Percentiles rank a stretch among this genome's conserved stretches.
These are phyloP conservation scores for Apostichopus japonicus DNA, from an alignment of 35 echinoderm and acorn worm genomes.

Conservation along the genomic window DNA sequence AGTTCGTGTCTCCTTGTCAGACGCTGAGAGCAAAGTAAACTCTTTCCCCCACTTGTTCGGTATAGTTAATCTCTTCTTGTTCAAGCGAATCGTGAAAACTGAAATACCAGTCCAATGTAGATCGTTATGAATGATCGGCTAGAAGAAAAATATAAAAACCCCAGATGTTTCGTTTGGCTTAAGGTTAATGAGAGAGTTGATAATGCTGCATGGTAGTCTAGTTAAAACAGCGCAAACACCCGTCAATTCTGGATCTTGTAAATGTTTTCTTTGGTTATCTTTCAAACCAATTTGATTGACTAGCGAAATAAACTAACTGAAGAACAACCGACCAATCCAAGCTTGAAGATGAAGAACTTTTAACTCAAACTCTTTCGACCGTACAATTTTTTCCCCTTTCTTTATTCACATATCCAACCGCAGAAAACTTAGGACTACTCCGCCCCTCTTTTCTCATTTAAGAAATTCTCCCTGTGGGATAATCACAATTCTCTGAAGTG, in stretches of 20 bases:
- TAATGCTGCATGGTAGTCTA: too few relatives aligned
- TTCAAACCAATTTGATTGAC: background rate
- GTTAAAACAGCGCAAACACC: too few relatives aligned
- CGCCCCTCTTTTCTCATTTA: constrained; percentile 58
- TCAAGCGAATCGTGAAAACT: too few relatives aligned
- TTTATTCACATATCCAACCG: constrained; percentile 29
- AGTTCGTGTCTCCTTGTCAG: too few relatives aligned
- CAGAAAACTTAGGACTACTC: constrained; percentile 42
- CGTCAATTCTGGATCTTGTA: background rate
- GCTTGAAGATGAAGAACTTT: background rate
- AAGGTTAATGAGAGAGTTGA: background rate
- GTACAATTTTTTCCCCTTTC: constrained; percentile 21
- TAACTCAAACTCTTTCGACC: constrained; percentile 38
- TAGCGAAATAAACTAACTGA: background rate
- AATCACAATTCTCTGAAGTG: constrained; percentile 43
- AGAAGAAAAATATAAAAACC: too few relatives aligned
- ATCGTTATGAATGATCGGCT: background rate
- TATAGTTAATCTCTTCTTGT: too few relatives aligned
- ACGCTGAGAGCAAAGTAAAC: background rate
- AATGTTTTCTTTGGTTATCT: background rate
- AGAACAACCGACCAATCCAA: background rate
- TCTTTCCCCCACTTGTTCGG: background rate
- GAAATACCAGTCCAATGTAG: too few relatives aligned
- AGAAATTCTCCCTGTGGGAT: constrained; percentile 49
- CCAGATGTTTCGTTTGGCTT: background rate